Evolutionary conservation across 2,797 vertebrate species (phyloP).

Genomic region (Spea hammondii): DNA sequence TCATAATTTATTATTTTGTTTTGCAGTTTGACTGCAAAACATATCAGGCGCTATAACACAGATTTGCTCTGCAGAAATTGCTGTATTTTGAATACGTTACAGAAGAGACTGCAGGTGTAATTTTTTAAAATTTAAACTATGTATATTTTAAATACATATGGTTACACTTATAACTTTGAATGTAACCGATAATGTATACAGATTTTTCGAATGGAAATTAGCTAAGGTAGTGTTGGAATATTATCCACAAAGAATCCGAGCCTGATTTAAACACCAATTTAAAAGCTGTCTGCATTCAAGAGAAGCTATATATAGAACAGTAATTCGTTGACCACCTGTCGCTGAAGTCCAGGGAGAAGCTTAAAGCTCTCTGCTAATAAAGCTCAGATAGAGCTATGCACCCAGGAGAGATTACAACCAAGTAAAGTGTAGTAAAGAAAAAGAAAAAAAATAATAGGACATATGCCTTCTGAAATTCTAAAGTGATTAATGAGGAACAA

Average conservation of each 20-base stretch:
- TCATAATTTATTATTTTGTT: conserved; percentile 9
- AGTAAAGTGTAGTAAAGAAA: not conserved
- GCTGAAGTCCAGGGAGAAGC: not conserved
- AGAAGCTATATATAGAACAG: not conserved
- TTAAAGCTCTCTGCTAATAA: not conserved
- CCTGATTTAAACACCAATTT: not conserved
- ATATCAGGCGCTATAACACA: no score
- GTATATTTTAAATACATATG: no score
- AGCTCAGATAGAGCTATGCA: not conserved
- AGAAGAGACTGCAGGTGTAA: no score
- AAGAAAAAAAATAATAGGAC: not conserved
- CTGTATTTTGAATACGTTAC: no score
- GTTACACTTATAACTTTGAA: no score
- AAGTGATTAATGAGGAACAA: not conserved
- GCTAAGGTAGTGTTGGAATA: not conserved
- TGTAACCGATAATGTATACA: no score
- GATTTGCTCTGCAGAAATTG: no score
- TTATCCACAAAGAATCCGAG: not conserved
- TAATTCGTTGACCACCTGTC: conserved; percentile 1
- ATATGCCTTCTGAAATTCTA: not conserved
- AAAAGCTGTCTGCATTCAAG: not conserved
- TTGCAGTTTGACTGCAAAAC: not conserved
- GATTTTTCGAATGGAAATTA: no score
- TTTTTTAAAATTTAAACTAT: no score
- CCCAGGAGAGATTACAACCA: not conserved